phyloP scores from a whole-genome alignment of 2,888 invertebrate species.

The Congeria kusceri region DNA sequence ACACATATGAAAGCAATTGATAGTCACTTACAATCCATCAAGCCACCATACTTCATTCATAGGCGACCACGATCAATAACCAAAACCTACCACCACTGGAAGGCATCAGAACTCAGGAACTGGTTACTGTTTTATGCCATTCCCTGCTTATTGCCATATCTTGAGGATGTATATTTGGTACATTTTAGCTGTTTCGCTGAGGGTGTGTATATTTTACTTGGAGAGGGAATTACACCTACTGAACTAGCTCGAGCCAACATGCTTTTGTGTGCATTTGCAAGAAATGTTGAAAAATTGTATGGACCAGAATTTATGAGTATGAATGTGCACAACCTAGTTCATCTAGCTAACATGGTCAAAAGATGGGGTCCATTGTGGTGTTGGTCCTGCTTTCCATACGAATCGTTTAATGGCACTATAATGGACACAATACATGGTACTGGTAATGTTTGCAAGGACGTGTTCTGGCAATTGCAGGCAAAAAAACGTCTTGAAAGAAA shows the following conservation, averaged over 20 bases:
- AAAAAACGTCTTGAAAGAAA: constrained; percentile 33
- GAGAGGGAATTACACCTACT: constrained; percentile 32
- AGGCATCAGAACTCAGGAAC: constrained; percentile 57
- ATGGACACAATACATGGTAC: constrained; percentile 47
- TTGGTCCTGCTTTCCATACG: constrained; percentile 53
- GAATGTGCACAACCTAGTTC: constrained; percentile 51
- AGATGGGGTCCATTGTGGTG: constrained; percentile 49
- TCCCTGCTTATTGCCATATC: constrained; percentile 31
- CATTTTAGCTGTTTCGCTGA: constrained; percentile 58
- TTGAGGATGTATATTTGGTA: constrained; percentile 35
- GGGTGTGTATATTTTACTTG: constrained; percentile 44
- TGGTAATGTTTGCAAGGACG: constrained; percentile 49
- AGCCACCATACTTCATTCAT: constrained; percentile 44
- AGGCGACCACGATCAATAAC: constrained; percentile 38
- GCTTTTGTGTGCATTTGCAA: constrained; percentile 28
- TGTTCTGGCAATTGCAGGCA: constrained; percentile 54
- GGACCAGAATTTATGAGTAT: constrained; percentile 27
- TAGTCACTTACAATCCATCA: constrained; percentile 24
- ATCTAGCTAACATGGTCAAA: constrained; percentile 35
- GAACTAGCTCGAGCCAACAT: constrained; percentile 35
- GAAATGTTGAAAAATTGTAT: constrained; percentile 34
- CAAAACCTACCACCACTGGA: constrained; percentile 47
- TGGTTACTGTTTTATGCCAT: constrained; percentile 59
- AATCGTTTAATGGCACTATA: constrained; percentile 56
- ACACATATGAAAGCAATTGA: constrained; percentile 23